These are phyloP conservation scores for Euclidia mi DNA, from an alignment of 2,888 invertebrate genomes.

Conservation along the genomic window DNA sequence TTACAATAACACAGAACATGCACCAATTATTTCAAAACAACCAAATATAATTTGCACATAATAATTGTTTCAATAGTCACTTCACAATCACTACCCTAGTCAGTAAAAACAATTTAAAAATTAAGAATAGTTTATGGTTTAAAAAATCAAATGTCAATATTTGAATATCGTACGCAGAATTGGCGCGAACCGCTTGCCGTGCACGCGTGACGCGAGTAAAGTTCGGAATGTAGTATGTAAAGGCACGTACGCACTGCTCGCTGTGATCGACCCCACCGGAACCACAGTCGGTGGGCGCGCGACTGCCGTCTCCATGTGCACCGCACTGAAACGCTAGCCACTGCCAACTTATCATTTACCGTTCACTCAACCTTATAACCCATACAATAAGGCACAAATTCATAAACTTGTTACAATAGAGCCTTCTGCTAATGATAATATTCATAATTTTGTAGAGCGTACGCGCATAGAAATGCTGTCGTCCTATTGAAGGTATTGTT, in stretches of 20 bases:
- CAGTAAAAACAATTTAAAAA: constrained; percentile 10
- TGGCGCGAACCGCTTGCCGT: constrained; percentile 75
- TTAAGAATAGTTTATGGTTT: constrained; percentile 29
- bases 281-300: constrained; percentile 88
- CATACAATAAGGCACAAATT: constrained; percentile 48
- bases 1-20: constrained; percentile 39
- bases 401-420: constrained; percentile 25
- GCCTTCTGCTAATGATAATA: constrained; percentile 72
- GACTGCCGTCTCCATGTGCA: constrained; percentile 87
- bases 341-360: constrained; percentile 60
- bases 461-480: constrained; percentile 83
- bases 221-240: constrained; percentile 75
- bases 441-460: constrained; percentile 85
- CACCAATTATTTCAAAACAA: constrained; percentile 20
- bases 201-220: constrained; percentile 66
- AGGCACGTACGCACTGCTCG: constrained; percentile 75
- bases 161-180: constrained; percentile 55
- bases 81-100: constrained; percentile 30
- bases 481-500: constrained; percentile 79
- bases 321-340: constrained; percentile 84
- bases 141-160: constrained; percentile 51
- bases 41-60: constrained; percentile 22
- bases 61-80: constrained; percentile 43
- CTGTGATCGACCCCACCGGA: constrained; percentile 90
- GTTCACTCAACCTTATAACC: constrained; percentile 28